Percentiles rank a stretch among this genome's conserved stretches.
Evolutionary conservation across 2,113 vertebrate species (phyloP).

Genomic region (Onychostruthus taczanowskii): DNA sequence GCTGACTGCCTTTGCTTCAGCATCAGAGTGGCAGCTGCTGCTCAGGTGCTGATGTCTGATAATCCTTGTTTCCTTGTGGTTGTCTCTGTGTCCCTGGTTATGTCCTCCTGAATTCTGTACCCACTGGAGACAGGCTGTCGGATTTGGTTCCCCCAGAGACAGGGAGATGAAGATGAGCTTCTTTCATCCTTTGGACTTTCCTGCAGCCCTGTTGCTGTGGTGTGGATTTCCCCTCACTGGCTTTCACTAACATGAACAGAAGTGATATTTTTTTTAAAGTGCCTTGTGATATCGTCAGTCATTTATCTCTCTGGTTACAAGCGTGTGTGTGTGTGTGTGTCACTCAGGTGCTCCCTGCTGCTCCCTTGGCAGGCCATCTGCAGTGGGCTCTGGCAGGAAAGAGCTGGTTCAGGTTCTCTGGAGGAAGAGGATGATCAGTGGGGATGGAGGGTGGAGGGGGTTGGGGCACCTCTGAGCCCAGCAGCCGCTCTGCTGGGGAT

Average conservation of each 20-base stretch:
- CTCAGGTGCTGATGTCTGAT: neutral
- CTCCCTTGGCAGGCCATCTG: neutral
- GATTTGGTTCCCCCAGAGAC: neutral
- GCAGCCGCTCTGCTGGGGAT: accelerated
- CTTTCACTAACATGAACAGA: neutral
- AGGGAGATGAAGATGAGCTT: neutral
- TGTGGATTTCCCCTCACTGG: neutral
- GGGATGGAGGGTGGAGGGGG: neutral
- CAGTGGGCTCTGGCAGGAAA: neutral
- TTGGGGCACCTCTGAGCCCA: neutral
- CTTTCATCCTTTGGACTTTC: neutral
- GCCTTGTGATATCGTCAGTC: neutral
- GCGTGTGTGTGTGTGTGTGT: accelerated
- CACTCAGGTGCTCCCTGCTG: neutral
- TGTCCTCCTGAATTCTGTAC: neutral
- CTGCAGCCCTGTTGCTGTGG: neutral
- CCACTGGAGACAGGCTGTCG: neutral
- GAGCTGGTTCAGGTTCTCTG: neutral
- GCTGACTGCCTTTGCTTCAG: neutral
- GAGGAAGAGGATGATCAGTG: neutral
- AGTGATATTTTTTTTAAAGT: neutral
- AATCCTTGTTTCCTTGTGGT: neutral
- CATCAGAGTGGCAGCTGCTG: neutral
- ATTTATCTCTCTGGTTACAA: neutral
- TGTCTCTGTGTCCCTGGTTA: neutral